phyloP scores from a whole-genome alignment of 2,888 invertebrate genomes.

The Phengaris arion region DNA sequence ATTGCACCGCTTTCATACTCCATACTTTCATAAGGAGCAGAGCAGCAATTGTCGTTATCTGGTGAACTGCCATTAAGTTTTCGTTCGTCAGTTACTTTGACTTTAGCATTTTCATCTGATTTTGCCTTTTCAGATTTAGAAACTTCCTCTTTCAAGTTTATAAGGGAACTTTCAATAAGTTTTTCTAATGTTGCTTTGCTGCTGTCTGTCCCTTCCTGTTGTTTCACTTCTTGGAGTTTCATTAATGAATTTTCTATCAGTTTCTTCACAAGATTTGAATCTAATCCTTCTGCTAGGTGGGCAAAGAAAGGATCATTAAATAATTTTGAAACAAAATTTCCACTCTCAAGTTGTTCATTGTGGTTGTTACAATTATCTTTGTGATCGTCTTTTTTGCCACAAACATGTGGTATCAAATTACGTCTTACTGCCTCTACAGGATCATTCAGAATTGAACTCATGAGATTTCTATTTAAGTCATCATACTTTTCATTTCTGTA shows the following conservation, averaged over 20 bases:
- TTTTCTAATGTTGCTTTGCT: conserved; percentile 71
- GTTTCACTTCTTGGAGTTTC: conserved; percentile 76
- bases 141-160: conserved; percentile 64
- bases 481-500: conserved; percentile 43
- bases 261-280: conserved; percentile 81
- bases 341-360: conserved; percentile 54
- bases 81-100: conserved; percentile 45
- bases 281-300: conserved; percentile 81
- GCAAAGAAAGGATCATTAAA: conserved; percentile 83
- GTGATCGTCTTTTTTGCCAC: conserved; percentile 79
- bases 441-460: conserved; percentile 81
- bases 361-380: conserved; percentile 41
- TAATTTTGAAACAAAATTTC: conserved; percentile 78
- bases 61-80: conserved; percentile 49
- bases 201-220: conserved; percentile 68
- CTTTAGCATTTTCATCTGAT: conserved; percentile 46
- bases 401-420: conserved; percentile 88
- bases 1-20: conserved; percentile 82
- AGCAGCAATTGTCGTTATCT: conserved; percentile 79
- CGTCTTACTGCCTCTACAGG: conserved; percentile 88
- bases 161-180: conserved; percentile 73
- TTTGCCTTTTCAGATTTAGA: conserved; percentile 51
- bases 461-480: conserved; percentile 52
- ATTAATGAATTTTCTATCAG: conserved; percentile 84
- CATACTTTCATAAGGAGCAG: conserved; percentile 87